Percentiles rank a stretch among this genome's conserved stretches.
These are phyloP conservation scores for Scelioninae gen. 2 DNA, from an alignment of 2,888 invertebrate species.

Conservation along the genomic window DNA sequence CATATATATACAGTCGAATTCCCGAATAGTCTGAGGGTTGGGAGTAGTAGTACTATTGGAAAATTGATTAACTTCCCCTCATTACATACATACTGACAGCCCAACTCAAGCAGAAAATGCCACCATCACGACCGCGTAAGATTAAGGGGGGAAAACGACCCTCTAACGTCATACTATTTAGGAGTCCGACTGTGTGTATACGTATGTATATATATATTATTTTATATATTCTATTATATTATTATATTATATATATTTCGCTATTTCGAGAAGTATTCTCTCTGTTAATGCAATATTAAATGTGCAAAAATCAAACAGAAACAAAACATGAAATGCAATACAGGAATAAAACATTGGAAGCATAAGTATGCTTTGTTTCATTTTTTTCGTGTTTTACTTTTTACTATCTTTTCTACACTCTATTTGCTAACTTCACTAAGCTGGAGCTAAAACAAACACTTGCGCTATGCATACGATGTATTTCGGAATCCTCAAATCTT, in stretches of 20 bases:
- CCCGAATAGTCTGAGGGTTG: no score
- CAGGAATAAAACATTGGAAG: conserved; percentile 25
- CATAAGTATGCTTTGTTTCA: conserved; percentile 28
- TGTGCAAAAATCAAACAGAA: conserved; percentile 11
- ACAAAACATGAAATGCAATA: conserved; percentile 9
- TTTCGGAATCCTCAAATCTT: conserved; percentile 49
- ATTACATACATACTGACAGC: no score
- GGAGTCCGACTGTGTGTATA: no score
- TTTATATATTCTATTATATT: background rate
- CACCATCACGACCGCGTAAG: no score
- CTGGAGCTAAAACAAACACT: conserved; percentile 53
- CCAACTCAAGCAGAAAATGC: no score
- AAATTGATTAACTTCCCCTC: no score
- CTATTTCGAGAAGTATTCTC: no score
- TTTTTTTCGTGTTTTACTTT: conserved; percentile 32
- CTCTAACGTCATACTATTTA: no score
- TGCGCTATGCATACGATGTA: conserved; percentile 38
- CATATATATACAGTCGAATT: no score
- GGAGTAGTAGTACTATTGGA: no score
- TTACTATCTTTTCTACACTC: conserved; percentile 38
- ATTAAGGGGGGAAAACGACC: no score
- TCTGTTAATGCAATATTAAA: background rate
- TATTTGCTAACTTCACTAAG: conserved; percentile 50
- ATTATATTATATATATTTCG: background rate
- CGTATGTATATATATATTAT: no score